Evolutionary conservation across 2,113 vertebrate genomes (phyloP).

Genomic region (Proterorhinus semilunaris): DNA sequence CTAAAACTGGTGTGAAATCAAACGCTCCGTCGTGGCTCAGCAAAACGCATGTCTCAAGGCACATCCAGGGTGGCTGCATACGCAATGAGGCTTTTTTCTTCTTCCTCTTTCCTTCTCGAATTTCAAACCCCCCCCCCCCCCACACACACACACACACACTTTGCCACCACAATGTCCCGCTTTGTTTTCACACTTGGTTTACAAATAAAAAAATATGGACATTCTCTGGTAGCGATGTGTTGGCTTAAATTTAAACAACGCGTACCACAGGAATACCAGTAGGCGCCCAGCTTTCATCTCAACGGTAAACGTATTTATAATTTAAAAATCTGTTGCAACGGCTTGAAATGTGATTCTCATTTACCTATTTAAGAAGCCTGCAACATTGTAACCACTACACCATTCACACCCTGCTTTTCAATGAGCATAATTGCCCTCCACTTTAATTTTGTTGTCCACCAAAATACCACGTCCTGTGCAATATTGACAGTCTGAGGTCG

Average conservation of each 20-base stretch:
- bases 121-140: conserved; percentile 37
- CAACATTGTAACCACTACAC: too few species aligned
- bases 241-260: conserved; percentile 53
- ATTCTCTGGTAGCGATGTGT: conserved; percentile 37
- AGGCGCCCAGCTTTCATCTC: conserved; percentile 31
- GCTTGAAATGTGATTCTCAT: conserved; percentile 37
- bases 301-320: conserved; percentile 51
- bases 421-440: too few species aligned
- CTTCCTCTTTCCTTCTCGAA: conserved; percentile 18
- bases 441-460: too few species aligned
- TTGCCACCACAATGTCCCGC: conserved; percentile 34
- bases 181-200: conserved; percentile 52
- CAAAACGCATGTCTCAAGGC: conserved; percentile 69
- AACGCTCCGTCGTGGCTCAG: conserved; percentile 67
- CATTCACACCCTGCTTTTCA: conserved; percentile 28
- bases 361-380: conserved; percentile 41
- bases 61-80: conserved; percentile 65
- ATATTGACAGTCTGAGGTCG: conserved; percentile 17
- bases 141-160: too few species aligned
- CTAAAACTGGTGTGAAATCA: conserved; percentile 73
- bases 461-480: conserved; percentile 26
- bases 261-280: conserved; percentile 47
- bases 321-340: conserved; percentile 49
- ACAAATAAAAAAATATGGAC: conserved; percentile 44
- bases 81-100: conserved; percentile 45